A percentile compares a stretch with the other conserved stretches of the same genome.
phyloP scores from a whole-genome alignment of 2,113 vertebrate species.

The Osmerus eperlanus region DNA sequence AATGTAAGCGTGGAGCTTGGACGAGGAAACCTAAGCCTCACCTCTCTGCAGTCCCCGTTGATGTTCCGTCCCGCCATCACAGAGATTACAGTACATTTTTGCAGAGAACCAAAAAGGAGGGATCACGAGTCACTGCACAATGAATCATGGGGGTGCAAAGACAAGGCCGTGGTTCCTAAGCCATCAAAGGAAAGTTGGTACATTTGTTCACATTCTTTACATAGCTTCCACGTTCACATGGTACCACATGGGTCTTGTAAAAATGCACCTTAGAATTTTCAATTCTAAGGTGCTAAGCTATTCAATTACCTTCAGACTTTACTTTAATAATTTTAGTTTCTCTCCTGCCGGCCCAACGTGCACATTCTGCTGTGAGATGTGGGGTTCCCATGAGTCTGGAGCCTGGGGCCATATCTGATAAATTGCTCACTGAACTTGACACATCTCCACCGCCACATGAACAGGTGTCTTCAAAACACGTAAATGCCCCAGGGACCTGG shows the following conservation, averaged over 20 bases:
- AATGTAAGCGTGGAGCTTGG: slow-evolving; percentile 18
- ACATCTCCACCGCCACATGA: slow-evolving; percentile 49
- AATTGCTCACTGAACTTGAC: slow-evolving; percentile 44
- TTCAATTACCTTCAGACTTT: no score
- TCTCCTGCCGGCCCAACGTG: slow-evolving; percentile 8
- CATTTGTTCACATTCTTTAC: slow-evolving; percentile 49
- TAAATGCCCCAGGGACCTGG: slow-evolving; percentile 38
- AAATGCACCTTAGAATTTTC: no score
- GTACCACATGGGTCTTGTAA: neutral
- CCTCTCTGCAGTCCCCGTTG: slow-evolving; percentile 55
- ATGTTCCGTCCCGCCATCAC: slow-evolving; percentile 38
- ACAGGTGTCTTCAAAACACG: slow-evolving; percentile 62
- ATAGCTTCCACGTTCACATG: slow-evolving; percentile 29
- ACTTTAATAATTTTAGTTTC: neutral
- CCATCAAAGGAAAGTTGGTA: slow-evolving; percentile 50
- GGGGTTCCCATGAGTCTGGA: slow-evolving; percentile 51
- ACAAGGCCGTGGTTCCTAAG: slow-evolving; percentile 40
- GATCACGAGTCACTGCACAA: slow-evolving; percentile 50
- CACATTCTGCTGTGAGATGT: slow-evolving; percentile 41
- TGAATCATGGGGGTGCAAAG: slow-evolving; percentile 32
- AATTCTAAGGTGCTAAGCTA: no score
- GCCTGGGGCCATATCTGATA: slow-evolving; percentile 55
- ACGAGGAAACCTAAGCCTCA: slow-evolving; percentile 51
- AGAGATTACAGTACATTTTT: slow-evolving; percentile 46
- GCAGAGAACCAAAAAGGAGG: slow-evolving; percentile 8